Conservation (phyloP, 2,113 vertebrate species). For the Spizaetus ornatus region DNA sequence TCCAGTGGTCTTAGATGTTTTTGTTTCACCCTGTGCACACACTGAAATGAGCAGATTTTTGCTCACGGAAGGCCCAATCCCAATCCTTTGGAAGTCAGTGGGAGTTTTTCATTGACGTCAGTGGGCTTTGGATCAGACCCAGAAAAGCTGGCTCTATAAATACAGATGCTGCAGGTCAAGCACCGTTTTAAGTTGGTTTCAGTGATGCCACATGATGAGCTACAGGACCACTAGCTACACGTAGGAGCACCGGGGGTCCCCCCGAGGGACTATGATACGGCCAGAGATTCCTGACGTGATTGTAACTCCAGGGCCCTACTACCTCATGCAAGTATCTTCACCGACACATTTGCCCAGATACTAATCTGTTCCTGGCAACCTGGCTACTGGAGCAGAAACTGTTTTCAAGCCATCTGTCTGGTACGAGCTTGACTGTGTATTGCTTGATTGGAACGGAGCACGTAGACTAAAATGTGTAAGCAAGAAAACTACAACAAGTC, state of each 20-base stretch:
- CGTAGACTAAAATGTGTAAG: neutral
- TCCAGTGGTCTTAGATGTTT: neutral
- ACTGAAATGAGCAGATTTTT: neutral
- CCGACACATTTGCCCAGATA: neutral
- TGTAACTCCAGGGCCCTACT: neutral
- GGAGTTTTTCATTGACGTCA: neutral
- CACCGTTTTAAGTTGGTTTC: neutral
- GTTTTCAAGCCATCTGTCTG: neutral
- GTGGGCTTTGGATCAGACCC: neutral
- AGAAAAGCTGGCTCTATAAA: neutral
- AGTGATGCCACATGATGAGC: neutral
- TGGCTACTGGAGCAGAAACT: neutral
- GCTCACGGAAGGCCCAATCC: neutral
- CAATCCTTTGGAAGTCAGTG: neutral
- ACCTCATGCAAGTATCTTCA: accelerated
- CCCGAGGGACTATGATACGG: accelerated
- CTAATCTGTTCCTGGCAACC: neutral
- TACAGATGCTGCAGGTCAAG: neutral
- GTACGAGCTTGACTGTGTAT: neutral
- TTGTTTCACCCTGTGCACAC: neutral
- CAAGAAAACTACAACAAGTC: accelerated
- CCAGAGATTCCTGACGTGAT: neutral
- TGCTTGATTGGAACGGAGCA: neutral
- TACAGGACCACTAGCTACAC: neutral
- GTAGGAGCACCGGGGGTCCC: neutral